A percentile compares a stretch with the other conserved stretches of the same genome.
phyloP scores from a whole-genome alignment of 2,888 invertebrate species.

The Pheosia tremula region DNA sequence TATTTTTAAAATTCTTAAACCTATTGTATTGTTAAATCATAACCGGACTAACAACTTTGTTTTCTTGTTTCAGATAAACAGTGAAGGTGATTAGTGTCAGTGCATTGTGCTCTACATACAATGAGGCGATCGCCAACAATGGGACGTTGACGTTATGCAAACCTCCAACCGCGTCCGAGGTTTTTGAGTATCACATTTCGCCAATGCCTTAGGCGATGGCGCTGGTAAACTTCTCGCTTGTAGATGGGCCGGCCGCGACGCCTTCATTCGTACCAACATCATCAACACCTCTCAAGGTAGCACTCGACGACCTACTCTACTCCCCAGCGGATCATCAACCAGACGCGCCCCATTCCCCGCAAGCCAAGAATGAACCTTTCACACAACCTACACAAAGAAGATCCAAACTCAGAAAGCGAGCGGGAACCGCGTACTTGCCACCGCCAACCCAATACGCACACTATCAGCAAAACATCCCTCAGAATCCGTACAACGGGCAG shows the following conservation, averaged over 20 bases:
- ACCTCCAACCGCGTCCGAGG: constrained; percentile 52
- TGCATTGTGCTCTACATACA: constrained; percentile 59
- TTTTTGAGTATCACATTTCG: constrained; percentile 66
- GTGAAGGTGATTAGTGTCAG: constrained; percentile 55
- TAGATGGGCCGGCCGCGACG: constrained; percentile 62
- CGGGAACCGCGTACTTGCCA: constrained; percentile 76
- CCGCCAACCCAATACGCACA: constrained; percentile 74
- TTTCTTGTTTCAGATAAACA: constrained; percentile 68
- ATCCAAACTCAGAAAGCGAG: constrained; percentile 73
- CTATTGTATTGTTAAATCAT: no score
- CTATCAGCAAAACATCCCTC: constrained; percentile 67
- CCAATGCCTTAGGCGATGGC: constrained; percentile 78
- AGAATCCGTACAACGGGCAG: constrained; percentile 67
- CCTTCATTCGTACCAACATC: constrained; percentile 64
- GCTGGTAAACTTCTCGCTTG: constrained; percentile 74
- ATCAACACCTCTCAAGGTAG: constrained; percentile 62
- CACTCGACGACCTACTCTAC: constrained; percentile 74
- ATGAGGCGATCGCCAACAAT: constrained; percentile 65
- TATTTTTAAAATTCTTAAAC: no score
- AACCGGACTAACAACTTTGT: constrained; percentile 16
- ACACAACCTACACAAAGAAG: constrained; percentile 59
- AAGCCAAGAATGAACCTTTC: constrained; percentile 56
- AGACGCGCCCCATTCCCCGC: constrained; percentile 47
- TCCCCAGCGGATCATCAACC: constrained; percentile 69
- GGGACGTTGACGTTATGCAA: constrained; percentile 67